phyloP scores from a whole-genome alignment of 2,797 vertebrate species.

The Amazona ochrocephala region DNA sequence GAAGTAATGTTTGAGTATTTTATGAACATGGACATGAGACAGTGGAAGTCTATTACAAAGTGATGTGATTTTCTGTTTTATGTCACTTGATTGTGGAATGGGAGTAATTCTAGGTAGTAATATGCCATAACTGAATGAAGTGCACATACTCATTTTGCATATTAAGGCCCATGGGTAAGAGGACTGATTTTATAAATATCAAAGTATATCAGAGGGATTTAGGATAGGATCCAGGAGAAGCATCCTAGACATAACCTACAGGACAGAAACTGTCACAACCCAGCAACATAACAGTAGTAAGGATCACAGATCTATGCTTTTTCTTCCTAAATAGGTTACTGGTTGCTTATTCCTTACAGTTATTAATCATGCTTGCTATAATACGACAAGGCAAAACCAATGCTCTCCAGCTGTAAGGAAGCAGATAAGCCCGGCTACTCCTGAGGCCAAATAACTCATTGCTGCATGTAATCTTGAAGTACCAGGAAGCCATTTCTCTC shows the following conservation, averaged over 20 bases:
- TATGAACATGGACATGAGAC: not conserved
- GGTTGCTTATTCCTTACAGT: not conserved
- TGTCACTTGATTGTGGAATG: not conserved
- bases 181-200: not conserved
- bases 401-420: not conserved
- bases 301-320: not conserved
- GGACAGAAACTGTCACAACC: not conserved
- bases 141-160: fast-evolving
- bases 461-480: not conserved
- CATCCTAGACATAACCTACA: not conserved
- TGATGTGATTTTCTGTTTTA: too few relatives aligned
- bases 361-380: not conserved
- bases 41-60: not conserved
- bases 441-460: fast-evolving
- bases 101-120: not conserved
- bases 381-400: not conserved
- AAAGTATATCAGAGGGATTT: fast-evolving
- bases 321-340: not conserved
- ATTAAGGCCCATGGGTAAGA: not conserved
- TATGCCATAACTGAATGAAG: not conserved
- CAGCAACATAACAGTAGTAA: not conserved
- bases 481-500: not conserved
- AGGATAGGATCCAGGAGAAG: not conserved
- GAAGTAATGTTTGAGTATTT: not conserved
- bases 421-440: not conserved